A percentile compares a stretch with the other conserved stretches of the same genome.
These are phyloP conservation scores for Eupleurogrammus muticus DNA, from an alignment of 2,797 vertebrate genomes.

Conservation along the genomic window DNA sequence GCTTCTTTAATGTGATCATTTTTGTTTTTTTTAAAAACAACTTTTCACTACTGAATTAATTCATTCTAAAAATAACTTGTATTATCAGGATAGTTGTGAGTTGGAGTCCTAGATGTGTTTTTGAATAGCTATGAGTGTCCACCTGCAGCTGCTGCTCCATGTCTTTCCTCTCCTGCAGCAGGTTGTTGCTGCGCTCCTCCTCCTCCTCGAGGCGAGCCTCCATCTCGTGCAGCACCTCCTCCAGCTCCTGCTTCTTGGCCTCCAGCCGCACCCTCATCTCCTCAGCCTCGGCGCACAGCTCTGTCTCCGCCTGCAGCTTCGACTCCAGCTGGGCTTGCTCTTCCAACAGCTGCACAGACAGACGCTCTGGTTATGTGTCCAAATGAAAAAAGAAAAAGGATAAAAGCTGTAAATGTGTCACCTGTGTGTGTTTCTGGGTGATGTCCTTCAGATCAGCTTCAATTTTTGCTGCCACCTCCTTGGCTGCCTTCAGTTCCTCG, in stretches of 20 bases:
- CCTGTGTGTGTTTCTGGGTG: conserved; percentile 91
- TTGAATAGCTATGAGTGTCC: not conserved
- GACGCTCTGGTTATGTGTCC: not conserved
- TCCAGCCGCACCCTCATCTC: conserved; percentile 93
- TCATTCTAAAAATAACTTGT: too few species aligned
- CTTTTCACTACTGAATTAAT: too few species aligned
- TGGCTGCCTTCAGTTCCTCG: conserved; percentile 90
- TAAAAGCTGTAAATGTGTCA: conserved; percentile 17
- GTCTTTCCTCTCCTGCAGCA: conserved; percentile 93
- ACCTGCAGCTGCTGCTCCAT: conserved; percentile 95
- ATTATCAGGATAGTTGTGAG: too few species aligned
- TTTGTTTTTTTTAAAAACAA: too few species aligned
- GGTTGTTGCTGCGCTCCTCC: conserved; percentile 88
- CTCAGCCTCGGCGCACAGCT: conserved; percentile 92
- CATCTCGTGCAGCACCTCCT: conserved; percentile 98
- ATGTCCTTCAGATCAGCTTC: conserved; percentile 92
- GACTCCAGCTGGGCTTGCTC: conserved; percentile 91
- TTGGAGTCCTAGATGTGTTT: too few species aligned
- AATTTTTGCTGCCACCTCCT: conserved; percentile 86
- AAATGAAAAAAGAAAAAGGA: not conserved
- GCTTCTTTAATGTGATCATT: too few species aligned
- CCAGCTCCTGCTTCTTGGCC: conserved; percentile 95
- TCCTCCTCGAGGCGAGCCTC: conserved; percentile 97
- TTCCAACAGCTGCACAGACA: conserved; percentile 84
- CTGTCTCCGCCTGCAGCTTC: conserved; percentile 93